Evolutionary conservation across 2,113 vertebrate species (phyloP).

Genomic region (Chionis minor): DNA sequence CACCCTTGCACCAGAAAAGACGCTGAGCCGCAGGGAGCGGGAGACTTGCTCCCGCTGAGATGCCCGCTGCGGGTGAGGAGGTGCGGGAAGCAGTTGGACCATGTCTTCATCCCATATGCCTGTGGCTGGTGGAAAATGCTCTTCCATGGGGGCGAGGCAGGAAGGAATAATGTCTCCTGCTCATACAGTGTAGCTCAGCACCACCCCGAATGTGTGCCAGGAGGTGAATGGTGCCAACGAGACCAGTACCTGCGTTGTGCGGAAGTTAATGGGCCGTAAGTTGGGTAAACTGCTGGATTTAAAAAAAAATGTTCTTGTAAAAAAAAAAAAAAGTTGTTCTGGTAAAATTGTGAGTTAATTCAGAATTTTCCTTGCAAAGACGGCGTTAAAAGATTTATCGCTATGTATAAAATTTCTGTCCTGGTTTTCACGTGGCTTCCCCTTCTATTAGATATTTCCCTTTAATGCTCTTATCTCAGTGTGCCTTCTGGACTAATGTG

Average conservation of each 20-base stretch:
- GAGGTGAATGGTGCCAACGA: neutral
- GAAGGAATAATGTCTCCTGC: neutral
- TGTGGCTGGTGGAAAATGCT: neutral
- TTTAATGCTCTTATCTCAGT: conserved; percentile 71
- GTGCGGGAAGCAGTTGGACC: neutral
- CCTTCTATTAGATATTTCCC: conserved; percentile 31
- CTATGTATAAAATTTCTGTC: conserved; percentile 20
- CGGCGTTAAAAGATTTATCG: conserved; percentile 52
- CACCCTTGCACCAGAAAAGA: neutral
- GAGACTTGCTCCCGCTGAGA: neutral
- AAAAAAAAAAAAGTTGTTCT: neutral
- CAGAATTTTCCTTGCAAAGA: neutral
- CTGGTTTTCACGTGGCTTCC: conserved; percentile 47
- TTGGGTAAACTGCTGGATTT: neutral
- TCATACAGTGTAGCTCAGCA: neutral
- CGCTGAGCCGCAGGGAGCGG: neutral
- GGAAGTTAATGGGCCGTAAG: neutral
- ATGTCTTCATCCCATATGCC: neutral
- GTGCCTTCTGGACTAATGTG: conserved; percentile 70
- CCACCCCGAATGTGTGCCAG: fast-evolving
- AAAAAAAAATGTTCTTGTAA: neutral
- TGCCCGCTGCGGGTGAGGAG: neutral
- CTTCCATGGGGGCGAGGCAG: neutral
- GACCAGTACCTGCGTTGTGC: neutral
- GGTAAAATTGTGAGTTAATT: conserved; percentile 30